Conservation (phyloP, 2,797 vertebrate genomes). For the Myotis vivesi region DNA sequence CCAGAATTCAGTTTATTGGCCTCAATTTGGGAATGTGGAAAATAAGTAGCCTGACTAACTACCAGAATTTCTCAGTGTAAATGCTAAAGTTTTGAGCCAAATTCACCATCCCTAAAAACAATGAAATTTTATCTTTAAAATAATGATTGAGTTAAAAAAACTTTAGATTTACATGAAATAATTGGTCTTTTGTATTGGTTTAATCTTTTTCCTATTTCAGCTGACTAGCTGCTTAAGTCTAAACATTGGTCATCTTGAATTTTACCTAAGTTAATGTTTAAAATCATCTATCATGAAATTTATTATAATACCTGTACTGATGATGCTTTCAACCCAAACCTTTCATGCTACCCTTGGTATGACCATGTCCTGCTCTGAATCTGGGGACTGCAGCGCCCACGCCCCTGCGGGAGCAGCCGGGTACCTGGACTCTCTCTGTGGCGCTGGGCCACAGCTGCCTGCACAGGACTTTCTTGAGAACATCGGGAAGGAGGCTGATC, state of each 20-base stretch:
- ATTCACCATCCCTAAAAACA: not conserved
- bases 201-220: not conserved
- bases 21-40: not conserved
- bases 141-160: not conserved
- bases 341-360: fast-evolving
- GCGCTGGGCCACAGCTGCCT: conserved; percentile 94
- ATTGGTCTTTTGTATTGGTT: not conserved
- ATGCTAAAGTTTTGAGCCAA: not conserved
- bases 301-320: fast-evolving
- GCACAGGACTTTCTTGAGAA: conserved; percentile 94
- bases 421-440: conserved; percentile 95
- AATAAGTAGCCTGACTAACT: not conserved
- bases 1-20: not conserved
- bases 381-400: not conserved
- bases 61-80: not conserved
- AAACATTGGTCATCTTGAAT: not conserved
- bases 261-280: not conserved
- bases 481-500: conserved; percentile 94
- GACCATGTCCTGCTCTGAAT: not conserved
- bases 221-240: not conserved
- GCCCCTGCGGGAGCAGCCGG: fast-evolving
- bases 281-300: not conserved
- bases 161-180: not conserved
- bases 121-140: not conserved
- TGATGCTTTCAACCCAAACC: no score